Percentiles rank a stretch among this genome's conserved stretches.
Evolutionary conservation across 2,797 vertebrate genomes (phyloP).

Genomic region (Picus viridis): DNA sequence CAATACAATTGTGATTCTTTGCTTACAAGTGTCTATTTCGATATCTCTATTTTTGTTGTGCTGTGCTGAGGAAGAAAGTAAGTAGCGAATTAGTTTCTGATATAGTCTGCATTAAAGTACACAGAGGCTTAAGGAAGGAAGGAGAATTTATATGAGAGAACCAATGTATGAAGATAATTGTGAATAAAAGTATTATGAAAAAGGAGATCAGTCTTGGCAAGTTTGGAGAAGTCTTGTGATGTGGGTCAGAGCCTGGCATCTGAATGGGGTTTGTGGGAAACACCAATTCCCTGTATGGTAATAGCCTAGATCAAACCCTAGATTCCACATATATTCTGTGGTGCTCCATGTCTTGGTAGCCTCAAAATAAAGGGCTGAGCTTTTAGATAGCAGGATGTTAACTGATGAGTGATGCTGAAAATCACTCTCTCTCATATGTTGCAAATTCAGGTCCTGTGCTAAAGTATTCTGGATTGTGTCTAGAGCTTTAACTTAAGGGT

Average conservation of each 20-base stretch:
- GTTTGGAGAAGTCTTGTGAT: not conserved
- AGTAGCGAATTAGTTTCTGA: not conserved
- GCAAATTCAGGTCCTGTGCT: not conserved
- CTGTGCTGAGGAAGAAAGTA: not conserved
- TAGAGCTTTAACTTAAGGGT: not conserved
- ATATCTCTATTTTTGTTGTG: not conserved
- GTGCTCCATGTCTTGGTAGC: not conserved
- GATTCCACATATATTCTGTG: not conserved
- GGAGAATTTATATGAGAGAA: not conserved
- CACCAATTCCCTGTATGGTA: not conserved
- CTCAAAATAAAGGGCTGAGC: not conserved
- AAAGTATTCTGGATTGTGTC: not conserved
- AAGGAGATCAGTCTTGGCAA: not conserved
- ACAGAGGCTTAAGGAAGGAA: not conserved
- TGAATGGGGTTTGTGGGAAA: not conserved
- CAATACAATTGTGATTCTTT: conserved; percentile 5
- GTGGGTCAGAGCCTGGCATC: not conserved
- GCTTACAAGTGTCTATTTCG: not conserved
- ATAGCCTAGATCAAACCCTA: not conserved
- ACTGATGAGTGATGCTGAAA: not conserved
- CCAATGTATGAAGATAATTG: not conserved
- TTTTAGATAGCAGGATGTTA: not conserved
- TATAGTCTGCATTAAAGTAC: not conserved
- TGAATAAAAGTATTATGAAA: not conserved
- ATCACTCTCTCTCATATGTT: not conserved